Base-by-base conservation (phyloP, 2,797 vertebrate genomes). In the Masticophis lateralis region DNA sequence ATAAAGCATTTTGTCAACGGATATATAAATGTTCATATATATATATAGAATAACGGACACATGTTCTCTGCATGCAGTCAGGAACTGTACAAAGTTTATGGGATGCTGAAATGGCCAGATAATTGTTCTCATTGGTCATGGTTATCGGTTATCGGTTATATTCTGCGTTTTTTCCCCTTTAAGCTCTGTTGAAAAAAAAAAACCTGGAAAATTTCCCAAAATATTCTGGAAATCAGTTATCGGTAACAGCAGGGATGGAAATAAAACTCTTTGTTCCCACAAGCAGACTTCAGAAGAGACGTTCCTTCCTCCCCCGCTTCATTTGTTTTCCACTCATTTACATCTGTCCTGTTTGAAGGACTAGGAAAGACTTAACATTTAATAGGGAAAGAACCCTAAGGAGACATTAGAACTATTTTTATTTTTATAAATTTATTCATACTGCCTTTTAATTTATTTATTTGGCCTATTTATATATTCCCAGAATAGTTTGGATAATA, bases 251-350 rank as follows among this genome's bases (percentile, higher is more conserved):
- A 83, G 56, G 89, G 66, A 86, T 92, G 91, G 83, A 90, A 91
- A 92, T 47, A 91, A 92, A 94, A 88, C 47, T 56, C 86, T 25
- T 18, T 88, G 89, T 92, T 94, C 86, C 63, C 66, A 83, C 55
- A 88, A 11, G 43, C 56, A 87, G 57, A 16, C 16, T 90, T 79
- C 22, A 92, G 25, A 43, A 60, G 16, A 92, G 25, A 91, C 16
- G 56, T 61, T 86, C n/a, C 56, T 27, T 16, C 37, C 27, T 51
- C 37, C 32, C 4, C 56, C 9, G 12, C 53, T 89, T 90, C 60
- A 66, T 60, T 74, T 93, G 37, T 88, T 93, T 87, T 74, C 53
- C 55, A 88, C 8, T 60, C 55, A 53, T 28, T 28, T 79, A 66
- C 63, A 60, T 74, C 61, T 88, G 28, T 92, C 61, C 27, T 47